phyloP scores from a whole-genome alignment of 2,888 invertebrate species.

The Scaptomyza flava region DNA sequence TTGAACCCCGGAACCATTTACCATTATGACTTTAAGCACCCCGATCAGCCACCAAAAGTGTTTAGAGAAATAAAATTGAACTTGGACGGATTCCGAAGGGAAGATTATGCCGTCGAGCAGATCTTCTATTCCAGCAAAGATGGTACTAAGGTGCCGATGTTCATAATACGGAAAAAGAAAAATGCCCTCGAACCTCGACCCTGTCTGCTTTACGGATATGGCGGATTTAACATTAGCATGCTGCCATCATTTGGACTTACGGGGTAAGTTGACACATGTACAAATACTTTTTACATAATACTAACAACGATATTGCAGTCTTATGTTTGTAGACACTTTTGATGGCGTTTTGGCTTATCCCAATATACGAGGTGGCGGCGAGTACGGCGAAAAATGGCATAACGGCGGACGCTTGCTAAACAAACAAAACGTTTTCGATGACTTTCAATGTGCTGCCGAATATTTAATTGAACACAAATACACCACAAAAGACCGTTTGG shows the following conservation, averaged over 20 bases:
- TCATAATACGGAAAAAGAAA: conserved; percentile 91
- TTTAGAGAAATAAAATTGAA: conserved; percentile 92
- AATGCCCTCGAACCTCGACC: conserved; percentile 86
- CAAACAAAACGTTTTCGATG: conserved; percentile 99
- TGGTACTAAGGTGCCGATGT: conserved; percentile 97
- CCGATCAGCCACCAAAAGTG: conserved; percentile 88
- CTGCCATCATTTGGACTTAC: conserved; percentile 95
- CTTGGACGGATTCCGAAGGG: conserved; percentile 92
- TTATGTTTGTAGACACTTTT: conserved; percentile 95
- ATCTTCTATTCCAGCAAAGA: conserved; percentile 97
- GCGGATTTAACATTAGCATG: conserved; percentile 97
- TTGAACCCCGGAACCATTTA: conserved; percentile 94
- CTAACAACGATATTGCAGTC: conserved; percentile 28
- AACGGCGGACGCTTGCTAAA: conserved; percentile 94
- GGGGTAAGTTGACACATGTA: conserved; percentile 83
- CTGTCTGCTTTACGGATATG: conserved; percentile 97
- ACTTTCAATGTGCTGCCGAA: conserved; percentile 96
- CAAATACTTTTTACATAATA: background rate
- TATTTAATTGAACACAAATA: conserved; percentile 93
- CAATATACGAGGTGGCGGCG: conserved; percentile 98
- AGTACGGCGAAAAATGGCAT: conserved; percentile 99
- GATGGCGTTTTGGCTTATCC: conserved; percentile 95
- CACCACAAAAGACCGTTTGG: conserved; percentile 90
- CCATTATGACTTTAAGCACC: conserved; percentile 90
- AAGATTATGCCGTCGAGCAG: conserved; percentile 93